A percentile compares a stretch with the other conserved stretches of the same genome.
Conservation (phyloP, 1,140 invertebrate genomes). For the Rhagoletis zephyria region DNA sequence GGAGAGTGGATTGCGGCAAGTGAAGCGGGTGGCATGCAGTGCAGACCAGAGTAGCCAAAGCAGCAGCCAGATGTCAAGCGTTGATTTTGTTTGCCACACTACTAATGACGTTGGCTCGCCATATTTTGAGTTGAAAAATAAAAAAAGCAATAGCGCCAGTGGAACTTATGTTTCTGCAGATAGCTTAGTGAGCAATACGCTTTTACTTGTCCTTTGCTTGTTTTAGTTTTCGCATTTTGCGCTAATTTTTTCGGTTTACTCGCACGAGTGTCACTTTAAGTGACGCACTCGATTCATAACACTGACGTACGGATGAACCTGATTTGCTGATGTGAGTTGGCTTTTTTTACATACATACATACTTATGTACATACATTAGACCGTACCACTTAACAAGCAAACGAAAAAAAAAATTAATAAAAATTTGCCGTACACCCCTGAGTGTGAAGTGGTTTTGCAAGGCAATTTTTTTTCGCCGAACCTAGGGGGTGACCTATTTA, state of each 20-base stretch:
- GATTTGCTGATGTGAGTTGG: neutral
- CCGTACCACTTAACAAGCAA: no score
- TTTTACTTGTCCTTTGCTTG: neutral
- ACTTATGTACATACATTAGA: no score
- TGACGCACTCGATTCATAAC: slow-evolving; percentile 13
- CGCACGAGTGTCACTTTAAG: neutral
- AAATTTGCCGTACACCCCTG: no score
- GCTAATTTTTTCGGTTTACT: neutral
- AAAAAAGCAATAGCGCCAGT: neutral
- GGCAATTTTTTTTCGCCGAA: no score
- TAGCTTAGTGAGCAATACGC: neutral
- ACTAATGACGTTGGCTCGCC: slow-evolving; percentile 28
- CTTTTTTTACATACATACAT: neutral
- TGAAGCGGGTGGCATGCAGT: neutral
- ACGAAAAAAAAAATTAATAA: no score
- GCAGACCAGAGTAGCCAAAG: neutral
- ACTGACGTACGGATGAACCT: slow-evolving; percentile 4
- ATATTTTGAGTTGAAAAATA: neutral
- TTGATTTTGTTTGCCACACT: neutral
- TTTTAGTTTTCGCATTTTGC: neutral
- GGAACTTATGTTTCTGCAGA: slow-evolving; percentile 18
- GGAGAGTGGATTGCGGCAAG: neutral
- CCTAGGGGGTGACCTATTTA: no score
- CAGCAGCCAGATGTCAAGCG: neutral
- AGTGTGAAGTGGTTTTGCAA: no score